Evolutionary conservation across 30 jellyfish, hydroid and myxozoan genomes (phyloP), one percentile per base, ranked within the genome.

Genomic region (Cassiopea xamachana): DNA sequence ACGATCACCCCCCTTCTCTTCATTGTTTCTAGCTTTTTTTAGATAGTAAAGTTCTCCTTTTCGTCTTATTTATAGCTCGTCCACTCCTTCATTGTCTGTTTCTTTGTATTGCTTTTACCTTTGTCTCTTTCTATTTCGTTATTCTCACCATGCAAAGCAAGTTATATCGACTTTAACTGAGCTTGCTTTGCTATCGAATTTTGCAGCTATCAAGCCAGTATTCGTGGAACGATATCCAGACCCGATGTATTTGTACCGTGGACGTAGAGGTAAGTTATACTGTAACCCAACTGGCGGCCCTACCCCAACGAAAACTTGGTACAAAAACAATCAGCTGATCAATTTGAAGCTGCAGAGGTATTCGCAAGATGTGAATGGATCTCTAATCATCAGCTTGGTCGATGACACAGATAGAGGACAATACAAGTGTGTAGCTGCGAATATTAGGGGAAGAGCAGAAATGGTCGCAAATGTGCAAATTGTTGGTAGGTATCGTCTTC

Each of bases 261-360:
- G 94, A 13, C 84, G 93, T 17, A 47, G 51, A 10, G 93, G 89
- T 71, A 62, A 76, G 84, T 87, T 95, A 14, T 93, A 88, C 13
- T 95, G 99, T 92, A 73, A 86, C 39, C 98, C 99, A 43, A 44
- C 58, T 17, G 99, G 97, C 44, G 99, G 99, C 13, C 99, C 99
- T n/a, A 77, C 84, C 39, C 99, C 99, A 4, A 90, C 80, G 44
- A 88, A 76, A 87, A 88, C 89, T 7, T 95, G 99, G 99, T 49
- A 51, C 69, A 87, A 81, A 82, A 97, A 95, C 81, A 80, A 80
- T 45, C 69, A 55, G 69, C 64, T 67, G 6, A 72, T 87, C 27
- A 89, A 75, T 73, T 16, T 60, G 48, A 48, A 83, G 9, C 18
- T 59, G 48, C 84, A 70, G 43, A 83, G 97, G 17, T 43, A 79